Evolutionary conservation across 1,140 invertebrate genomes (phyloP).

Genomic region (Cydia pomonella): DNA sequence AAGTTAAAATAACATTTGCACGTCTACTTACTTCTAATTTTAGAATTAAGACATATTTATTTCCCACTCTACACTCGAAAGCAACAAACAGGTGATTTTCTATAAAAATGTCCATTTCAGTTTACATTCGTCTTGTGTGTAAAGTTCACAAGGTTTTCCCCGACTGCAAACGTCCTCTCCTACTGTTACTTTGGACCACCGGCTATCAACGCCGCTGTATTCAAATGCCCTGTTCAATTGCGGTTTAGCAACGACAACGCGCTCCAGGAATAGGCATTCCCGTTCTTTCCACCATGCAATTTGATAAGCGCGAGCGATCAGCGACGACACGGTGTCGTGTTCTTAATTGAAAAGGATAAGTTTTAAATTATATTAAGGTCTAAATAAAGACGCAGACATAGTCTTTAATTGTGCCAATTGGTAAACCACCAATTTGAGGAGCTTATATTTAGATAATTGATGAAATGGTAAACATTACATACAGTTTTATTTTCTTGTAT

Average conservation of each 20-base stretch:
- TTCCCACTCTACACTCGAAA: too few relatives aligned
- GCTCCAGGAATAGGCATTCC: conserved; percentile 53
- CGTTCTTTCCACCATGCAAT: conserved; percentile 32
- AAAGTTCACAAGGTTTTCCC: too few relatives aligned
- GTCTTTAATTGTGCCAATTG: not conserved
- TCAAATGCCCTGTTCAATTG: conserved; percentile 72
- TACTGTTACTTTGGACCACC: conserved; percentile 42
- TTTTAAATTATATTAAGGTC: not conserved
- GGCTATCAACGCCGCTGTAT: conserved; percentile 51
- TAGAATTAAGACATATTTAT: too few relatives aligned
- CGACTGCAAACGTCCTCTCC: too few relatives aligned
- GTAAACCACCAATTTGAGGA: not conserved
- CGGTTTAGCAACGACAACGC: conserved; percentile 55
- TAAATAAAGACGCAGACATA: not conserved
- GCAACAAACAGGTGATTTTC: too few relatives aligned
- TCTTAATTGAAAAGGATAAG: not conserved
- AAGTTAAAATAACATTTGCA: too few relatives aligned
- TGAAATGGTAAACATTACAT: too few relatives aligned
- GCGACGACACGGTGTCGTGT: not conserved
- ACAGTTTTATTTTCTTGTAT: too few relatives aligned
- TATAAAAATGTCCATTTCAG: too few relatives aligned
- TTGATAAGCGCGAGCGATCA: not conserved
- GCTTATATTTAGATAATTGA: not conserved
- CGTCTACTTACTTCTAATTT: too few relatives aligned
- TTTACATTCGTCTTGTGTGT: too few relatives aligned